These are phyloP conservation scores for Ceratothoa steindachneri DNA, from an alignment of 2,888 invertebrate species.

Conservation along the genomic window DNA sequence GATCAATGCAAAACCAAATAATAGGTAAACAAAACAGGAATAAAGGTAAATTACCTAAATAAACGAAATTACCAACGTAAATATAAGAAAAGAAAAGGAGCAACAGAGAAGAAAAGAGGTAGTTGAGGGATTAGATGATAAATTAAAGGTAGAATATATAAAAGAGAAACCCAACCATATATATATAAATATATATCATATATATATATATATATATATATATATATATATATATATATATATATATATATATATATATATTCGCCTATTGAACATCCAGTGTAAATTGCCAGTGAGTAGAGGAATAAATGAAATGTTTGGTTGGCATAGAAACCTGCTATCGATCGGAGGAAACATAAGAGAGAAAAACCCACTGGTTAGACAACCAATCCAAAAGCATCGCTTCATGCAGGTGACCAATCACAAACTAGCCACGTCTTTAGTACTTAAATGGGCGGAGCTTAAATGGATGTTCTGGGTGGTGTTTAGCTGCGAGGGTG, in stretches of 20 bases:
- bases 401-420: neutral
- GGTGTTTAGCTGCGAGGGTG: neutral
- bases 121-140: no score
- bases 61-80: no score
- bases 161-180: no score
- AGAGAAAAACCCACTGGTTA: neutral
- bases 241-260: neutral
- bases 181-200: neutral
- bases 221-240: neutral
- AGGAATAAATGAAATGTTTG: conserved; percentile 8
- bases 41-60: no score
- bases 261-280: conserved; percentile 6
- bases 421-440: neutral
- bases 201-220: neutral
- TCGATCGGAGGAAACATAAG: neutral
- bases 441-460: neutral
- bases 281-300: conserved; percentile 15
- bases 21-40: no score
- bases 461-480: conserved; percentile 2
- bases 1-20: no score
- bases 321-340: neutral
- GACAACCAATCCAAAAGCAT: neutral
- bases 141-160: no score
- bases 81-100: no score
- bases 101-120: no score